Evolutionary conservation across 2,888 invertebrate genomes (phyloP).

Genomic region (Anarsia innoxiella): DNA sequence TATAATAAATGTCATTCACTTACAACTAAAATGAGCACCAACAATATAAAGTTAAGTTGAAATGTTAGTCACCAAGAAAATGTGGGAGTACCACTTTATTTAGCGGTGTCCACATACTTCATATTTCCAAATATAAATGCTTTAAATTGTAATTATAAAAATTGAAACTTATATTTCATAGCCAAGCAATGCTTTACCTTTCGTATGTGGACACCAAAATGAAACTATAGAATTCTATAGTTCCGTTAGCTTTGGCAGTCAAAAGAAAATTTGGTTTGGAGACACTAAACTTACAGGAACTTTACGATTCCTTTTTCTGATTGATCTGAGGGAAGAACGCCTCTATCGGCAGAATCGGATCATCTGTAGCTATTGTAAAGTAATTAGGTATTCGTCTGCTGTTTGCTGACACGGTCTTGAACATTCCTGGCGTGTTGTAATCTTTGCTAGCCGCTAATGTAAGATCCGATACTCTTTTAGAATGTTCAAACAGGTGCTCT

Average conservation of each 20-base stretch:
- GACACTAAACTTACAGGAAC: slow-evolving; percentile 38
- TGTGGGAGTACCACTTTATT: slow-evolving; percentile 4
- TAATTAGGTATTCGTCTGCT: slow-evolving; percentile 80
- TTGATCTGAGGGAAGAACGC: slow-evolving; percentile 85
- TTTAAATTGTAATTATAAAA: too few species aligned
- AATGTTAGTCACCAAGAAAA: slow-evolving; percentile 8
- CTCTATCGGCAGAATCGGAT: slow-evolving; percentile 86
- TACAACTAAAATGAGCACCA: slow-evolving; percentile 23
- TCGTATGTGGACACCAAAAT: too few species aligned
- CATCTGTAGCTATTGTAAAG: slow-evolving; percentile 85
- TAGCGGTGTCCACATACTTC: too few species aligned
- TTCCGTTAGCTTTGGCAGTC: slow-evolving; percentile 55
- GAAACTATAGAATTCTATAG: slow-evolving; percentile 2
- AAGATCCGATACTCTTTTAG: slow-evolving; percentile 82
- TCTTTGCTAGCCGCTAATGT: slow-evolving; percentile 83
- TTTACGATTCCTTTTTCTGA: slow-evolving; percentile 73
- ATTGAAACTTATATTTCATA: too few species aligned
- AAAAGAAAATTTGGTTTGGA: slow-evolving; percentile 57
- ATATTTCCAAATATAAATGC: too few species aligned
- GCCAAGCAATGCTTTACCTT: too few species aligned
- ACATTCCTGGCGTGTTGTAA: slow-evolving; percentile 81
- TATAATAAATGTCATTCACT: slow-evolving; percentile 17
- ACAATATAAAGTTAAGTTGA: slow-evolving; percentile 5
- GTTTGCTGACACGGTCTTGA: slow-evolving; percentile 78
- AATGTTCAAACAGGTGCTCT: slow-evolving; percentile 69